phyloP scores from a whole-genome alignment of 2,797 vertebrate genomes.

The Muscicapa comitata region DNA sequence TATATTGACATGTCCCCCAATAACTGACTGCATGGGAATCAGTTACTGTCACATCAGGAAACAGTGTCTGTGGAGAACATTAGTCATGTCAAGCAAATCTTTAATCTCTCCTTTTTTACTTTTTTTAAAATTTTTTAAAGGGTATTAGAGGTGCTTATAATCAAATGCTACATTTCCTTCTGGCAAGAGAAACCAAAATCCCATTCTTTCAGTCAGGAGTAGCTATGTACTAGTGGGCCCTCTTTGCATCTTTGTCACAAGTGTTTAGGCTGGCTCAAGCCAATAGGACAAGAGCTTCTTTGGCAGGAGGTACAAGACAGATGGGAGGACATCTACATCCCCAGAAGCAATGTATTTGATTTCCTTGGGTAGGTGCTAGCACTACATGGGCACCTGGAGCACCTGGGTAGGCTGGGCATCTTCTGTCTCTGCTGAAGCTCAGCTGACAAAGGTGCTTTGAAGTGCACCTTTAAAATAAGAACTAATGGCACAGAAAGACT shows the following conservation, averaged over 20 bases:
- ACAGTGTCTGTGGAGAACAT: neutral
- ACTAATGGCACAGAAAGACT: neutral
- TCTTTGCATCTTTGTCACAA: neutral
- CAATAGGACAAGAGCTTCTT: neutral
- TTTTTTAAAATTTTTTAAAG: too few relatives aligned
- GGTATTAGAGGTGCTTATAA: neutral
- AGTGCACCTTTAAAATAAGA: neutral
- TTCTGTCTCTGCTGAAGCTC: neutral
- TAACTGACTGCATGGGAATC: neutral
- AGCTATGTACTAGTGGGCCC: neutral
- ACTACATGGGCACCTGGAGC: neutral
- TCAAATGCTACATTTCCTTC: neutral
- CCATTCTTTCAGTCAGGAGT: neutral
- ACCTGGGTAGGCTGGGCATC: neutral
- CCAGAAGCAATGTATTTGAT: fast-evolving
- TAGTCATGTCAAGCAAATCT: neutral
- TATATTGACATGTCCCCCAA: fast-evolving
- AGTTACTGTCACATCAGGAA: neutral
- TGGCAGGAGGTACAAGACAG: fast-evolving
- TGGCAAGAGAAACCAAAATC: neutral
- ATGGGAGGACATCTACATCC: fast-evolving
- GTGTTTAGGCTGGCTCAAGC: neutral
- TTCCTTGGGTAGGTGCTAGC: neutral
- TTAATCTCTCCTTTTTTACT: fast-evolving
- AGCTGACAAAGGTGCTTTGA: neutral